Percentiles rank a stretch among this genome's conserved stretches.
Conservation (phyloP, 2,888 invertebrate genomes). For the Volucella zonaria region DNA sequence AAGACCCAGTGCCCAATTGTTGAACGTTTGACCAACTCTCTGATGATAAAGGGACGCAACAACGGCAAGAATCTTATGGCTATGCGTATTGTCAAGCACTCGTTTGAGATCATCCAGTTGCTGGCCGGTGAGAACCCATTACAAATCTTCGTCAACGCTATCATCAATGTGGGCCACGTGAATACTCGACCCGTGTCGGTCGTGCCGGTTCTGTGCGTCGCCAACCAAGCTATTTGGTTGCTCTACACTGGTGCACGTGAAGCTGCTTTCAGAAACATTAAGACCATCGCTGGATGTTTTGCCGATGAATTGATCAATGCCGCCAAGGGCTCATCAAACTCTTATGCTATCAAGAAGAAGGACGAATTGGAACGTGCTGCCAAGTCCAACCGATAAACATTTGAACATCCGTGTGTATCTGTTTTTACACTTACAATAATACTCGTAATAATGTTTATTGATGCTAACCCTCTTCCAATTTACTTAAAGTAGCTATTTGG, state of each 20-base stretch:
- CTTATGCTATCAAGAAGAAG: conserved; percentile 99
- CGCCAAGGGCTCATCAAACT: conserved; percentile 99
- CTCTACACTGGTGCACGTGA: conserved; percentile 99
- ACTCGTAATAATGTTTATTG: too few relatives aligned
- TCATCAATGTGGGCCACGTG: conserved; percentile 99
- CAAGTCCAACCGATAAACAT: conserved; percentile 99
- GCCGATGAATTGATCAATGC: conserved; percentile 99
- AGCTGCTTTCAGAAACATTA: conserved; percentile 99
- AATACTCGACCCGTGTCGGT: conserved; percentile 99
- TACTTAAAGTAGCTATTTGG: too few relatives aligned
- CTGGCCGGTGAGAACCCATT: too few relatives aligned
- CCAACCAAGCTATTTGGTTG: conserved; percentile 99
- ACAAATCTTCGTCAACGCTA: conserved; percentile 98
- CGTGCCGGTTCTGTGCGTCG: conserved; percentile 99
- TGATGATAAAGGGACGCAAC: too few relatives aligned
- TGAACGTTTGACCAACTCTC: too few relatives aligned
- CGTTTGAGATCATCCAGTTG: too few relatives aligned
- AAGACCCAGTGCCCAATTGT: too few relatives aligned
- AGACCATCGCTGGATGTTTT: conserved; percentile 99
- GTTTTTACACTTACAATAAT: conserved; percentile 70
- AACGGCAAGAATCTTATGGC: too few relatives aligned
- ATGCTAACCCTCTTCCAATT: too few relatives aligned
- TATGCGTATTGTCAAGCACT: too few relatives aligned
- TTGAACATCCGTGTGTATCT: conserved; percentile 69
- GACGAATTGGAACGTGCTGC: conserved; percentile 99